A percentile compares a stretch with the other conserved stretches of the same genome.
These are phyloP conservation scores for Bambusicola thoracicus DNA, from an alignment of 2,113 vertebrate species.

Conservation along the genomic window DNA sequence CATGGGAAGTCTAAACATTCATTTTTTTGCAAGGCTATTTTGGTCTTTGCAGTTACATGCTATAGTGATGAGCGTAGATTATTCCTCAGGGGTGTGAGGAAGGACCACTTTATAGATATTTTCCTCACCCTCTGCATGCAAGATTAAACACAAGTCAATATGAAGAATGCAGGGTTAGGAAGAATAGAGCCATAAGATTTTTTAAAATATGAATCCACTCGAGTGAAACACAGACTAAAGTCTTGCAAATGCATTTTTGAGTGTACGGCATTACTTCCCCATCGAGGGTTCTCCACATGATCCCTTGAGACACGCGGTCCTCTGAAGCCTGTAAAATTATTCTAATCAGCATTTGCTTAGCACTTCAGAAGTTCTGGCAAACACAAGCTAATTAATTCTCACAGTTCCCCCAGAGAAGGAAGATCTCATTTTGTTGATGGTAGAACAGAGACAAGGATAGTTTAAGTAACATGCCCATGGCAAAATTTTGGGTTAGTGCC, in stretches of 20 bases:
- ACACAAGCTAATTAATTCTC: slow-evolving; percentile 68
- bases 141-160: slow-evolving; percentile 64
- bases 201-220: slow-evolving; percentile 67
- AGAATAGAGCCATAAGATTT: slow-evolving; percentile 66
- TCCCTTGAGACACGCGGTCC: slow-evolving; percentile 63
- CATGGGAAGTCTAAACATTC: background rate
- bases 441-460: slow-evolving; percentile 1
- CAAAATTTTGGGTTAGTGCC: background rate
- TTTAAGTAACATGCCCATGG: background rate
- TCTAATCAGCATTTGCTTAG: slow-evolving; percentile 70
- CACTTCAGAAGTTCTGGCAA: slow-evolving; percentile 68
- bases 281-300: slow-evolving; percentile 69
- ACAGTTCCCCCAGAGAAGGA: slow-evolving; percentile 51
- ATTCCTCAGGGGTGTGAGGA: slow-evolving; percentile 47
- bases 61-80: slow-evolving; percentile 22
- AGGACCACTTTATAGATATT: slow-evolving; percentile 50
- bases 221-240: slow-evolving; percentile 68
- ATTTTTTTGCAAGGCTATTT: slow-evolving; percentile 29
- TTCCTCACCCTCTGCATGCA: slow-evolving; percentile 55
- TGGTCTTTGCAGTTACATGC: slow-evolving; percentile 23
- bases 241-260: slow-evolving; percentile 70
- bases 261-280: slow-evolving; percentile 69
- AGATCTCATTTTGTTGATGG: slow-evolving; percentile 53
- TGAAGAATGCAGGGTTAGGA: slow-evolving; percentile 54
- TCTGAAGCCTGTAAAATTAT: slow-evolving; percentile 74